Evolutionary conservation across 2,113 vertebrate species (phyloP).

Genomic region (Hippocampus guttulatus): DNA sequence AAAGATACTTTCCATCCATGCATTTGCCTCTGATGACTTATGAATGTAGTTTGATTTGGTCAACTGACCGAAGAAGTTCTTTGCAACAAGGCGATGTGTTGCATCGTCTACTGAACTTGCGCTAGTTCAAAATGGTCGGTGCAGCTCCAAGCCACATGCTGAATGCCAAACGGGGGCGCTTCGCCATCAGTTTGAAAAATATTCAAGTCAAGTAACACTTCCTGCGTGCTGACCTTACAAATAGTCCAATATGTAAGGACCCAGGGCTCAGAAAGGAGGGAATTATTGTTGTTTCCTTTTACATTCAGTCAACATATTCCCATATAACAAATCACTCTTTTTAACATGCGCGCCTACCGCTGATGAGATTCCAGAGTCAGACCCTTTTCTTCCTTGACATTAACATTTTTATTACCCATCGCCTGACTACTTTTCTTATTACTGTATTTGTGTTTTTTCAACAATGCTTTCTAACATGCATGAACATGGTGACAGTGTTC

Average conservation of each 20-base stretch:
- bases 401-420: neutral
- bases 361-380: neutral
- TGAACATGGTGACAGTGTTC: conserved; percentile 1
- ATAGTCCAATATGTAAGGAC: conserved; percentile 4
- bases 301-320: neutral
- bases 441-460: neutral
- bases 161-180: conserved; percentile 49
- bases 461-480: neutral
- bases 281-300: conserved; percentile 4
- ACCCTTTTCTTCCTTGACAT: neutral
- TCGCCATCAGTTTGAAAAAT: conserved; percentile 29
- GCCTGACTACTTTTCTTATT: neutral
- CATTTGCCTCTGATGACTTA: neutral
- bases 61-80: neutral
- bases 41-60: neutral
- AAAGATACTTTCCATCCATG: conserved; percentile 9
- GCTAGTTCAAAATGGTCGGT: conserved; percentile 35
- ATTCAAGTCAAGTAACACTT: conserved; percentile 28
- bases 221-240: conserved; percentile 6
- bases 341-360: neutral
- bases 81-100: conserved; percentile 42
- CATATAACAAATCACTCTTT: neutral
- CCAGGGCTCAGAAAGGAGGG: neutral
- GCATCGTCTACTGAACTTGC: conserved; percentile 23
- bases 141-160: conserved; percentile 54